These are phyloP conservation scores for Eubucco bourcierii DNA, from an alignment of 2,113 vertebrate genomes.

Conservation along the genomic window DNA sequence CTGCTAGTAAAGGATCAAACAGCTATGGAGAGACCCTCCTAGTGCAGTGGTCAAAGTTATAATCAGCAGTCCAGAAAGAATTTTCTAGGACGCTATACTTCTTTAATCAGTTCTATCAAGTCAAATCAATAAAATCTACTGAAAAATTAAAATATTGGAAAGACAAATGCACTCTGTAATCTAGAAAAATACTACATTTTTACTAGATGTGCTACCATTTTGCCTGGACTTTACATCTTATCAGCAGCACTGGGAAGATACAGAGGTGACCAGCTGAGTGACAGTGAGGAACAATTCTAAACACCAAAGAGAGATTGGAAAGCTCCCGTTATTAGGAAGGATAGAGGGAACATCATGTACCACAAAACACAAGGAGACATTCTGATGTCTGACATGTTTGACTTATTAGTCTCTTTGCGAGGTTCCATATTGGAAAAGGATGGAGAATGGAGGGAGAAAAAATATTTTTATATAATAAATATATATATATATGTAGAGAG, in stretches of 20 bases:
- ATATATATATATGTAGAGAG: no score
- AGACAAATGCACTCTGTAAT: not conserved
- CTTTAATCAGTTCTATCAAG: not conserved
- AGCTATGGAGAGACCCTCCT: not conserved
- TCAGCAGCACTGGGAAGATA: not conserved
- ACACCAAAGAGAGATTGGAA: not conserved
- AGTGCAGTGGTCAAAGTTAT: not conserved
- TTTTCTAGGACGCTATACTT: not conserved
- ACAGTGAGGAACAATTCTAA: not conserved
- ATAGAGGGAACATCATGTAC: not conserved
- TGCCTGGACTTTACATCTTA: not conserved
- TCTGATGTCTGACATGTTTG: not conserved
- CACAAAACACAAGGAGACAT: rapidly evolving
- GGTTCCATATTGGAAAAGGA: not conserved
- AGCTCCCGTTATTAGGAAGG: not conserved
- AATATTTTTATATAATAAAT: no score
- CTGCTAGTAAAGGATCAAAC: not conserved
- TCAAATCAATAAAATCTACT: not conserved
- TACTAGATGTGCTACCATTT: not conserved
- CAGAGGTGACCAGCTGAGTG: not conserved
- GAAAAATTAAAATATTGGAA: not conserved
- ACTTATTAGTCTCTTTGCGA: not conserved
- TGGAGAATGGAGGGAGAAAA: not conserved
- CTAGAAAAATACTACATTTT: not conserved
- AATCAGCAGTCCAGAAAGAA: not conserved